These are phyloP conservation scores for Leistus spinibarbis DNA, from an alignment of 2,888 invertebrate species.

Conservation along the genomic window DNA sequence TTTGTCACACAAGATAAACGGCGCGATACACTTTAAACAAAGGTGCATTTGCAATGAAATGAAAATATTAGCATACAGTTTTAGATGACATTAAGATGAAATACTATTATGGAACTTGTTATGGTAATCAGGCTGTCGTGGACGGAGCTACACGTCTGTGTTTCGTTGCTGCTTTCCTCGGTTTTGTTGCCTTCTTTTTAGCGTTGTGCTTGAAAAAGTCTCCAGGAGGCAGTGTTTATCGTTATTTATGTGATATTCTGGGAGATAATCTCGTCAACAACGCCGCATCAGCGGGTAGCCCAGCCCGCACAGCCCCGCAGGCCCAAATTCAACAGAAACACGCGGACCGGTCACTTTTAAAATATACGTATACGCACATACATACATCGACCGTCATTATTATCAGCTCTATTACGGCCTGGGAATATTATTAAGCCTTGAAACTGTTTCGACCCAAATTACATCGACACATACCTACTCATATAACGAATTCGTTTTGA, in stretches of 20 bases:
- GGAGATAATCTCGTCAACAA: slow-evolving; percentile 50
- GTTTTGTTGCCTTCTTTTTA: background rate
- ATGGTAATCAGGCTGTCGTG: slow-evolving; percentile 53
- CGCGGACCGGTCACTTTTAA: background rate
- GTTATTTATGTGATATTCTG: slow-evolving; percentile 56
- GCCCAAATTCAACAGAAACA: background rate
- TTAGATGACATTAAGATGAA: slow-evolving; percentile 59
- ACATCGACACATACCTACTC: background rate
- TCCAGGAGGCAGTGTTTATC: slow-evolving; percentile 53
- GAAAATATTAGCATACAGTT: slow-evolving; percentile 58
- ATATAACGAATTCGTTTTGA: no score
- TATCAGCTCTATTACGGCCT: background rate
- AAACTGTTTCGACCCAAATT: background rate
- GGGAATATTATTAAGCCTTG: background rate
- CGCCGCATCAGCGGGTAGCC: slow-evolving; percentile 16
- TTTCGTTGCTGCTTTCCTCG: background rate
- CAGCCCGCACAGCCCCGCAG: background rate
- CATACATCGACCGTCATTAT: background rate
- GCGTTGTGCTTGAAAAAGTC: slow-evolving; percentile 45
- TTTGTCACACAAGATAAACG: slow-evolving; percentile 43
- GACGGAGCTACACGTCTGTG: slow-evolving; percentile 16
- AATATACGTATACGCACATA: background rate
- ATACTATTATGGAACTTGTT: slow-evolving; percentile 57
- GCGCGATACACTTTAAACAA: slow-evolving; percentile 51
- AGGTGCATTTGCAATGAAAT: slow-evolving; percentile 56